Evolutionary conservation across 2,113 vertebrate species (phyloP), one percentile per base, ranked within the genome.

Genomic region (Progne subis): DNA sequence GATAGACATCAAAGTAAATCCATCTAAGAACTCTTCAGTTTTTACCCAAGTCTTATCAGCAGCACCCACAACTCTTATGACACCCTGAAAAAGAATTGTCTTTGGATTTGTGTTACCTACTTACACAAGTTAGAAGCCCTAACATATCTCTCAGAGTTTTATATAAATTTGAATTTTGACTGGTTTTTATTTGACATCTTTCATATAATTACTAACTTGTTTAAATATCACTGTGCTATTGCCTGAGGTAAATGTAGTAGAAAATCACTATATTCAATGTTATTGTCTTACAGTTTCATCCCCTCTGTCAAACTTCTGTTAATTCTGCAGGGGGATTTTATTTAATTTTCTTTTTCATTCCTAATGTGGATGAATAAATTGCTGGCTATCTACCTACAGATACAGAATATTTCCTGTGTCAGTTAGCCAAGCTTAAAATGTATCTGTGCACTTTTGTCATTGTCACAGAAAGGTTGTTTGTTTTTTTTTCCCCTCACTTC

Each of bases 131-230:
- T 20, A 82, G 39, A 65, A 90, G 47, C 65, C 15, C 13, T 64
- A 74, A 91, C 6, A 29, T 50, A 83, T 86, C 69, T 92, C 68
- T 57, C 16, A 64, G 29, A 68, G 39, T 80, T 53, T 90, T 92
- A 72, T 61, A 94, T 55, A 94, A 74, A 97, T 95, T 92, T 77
- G 47, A 91, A 87, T 87, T 90, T 60, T 68, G 46, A 92, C 86
- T 93, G 20, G 20, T 90, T 95, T 95, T 91, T 89, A 86, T 90
- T 90, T 92, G 70, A 94, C 80, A 75, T 52, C 69, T 89, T 95
- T 94, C 72, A 92, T 93, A 92, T 92, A 94, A 94, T 94, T 89
- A 92, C 60, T 71, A 81, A 82, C 82, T 90, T 94, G 88, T 94
- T 95, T 92, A 95, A 96, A 93, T 95, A 95, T 90, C 90, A 85